Conservation (phyloP, 2,113 vertebrate species). For the Ariopsis seemanni region DNA sequence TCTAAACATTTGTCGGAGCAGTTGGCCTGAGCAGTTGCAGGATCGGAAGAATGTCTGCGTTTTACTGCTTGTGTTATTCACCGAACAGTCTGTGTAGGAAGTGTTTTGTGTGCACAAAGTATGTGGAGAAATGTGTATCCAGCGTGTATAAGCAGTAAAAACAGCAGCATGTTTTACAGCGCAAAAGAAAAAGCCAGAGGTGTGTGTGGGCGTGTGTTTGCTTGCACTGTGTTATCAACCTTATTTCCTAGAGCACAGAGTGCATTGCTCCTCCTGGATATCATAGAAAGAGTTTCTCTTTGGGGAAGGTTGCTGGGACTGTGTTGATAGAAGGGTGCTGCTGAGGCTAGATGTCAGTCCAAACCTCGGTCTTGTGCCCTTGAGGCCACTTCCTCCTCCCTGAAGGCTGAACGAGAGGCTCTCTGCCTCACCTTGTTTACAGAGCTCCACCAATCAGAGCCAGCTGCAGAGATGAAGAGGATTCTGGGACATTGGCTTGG, state of each 20-base stretch:
- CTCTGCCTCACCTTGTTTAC: constrained; percentile 29
- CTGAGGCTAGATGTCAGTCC: constrained; percentile 5
- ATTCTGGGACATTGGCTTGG: neutral
- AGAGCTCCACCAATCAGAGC: constrained; percentile 24
- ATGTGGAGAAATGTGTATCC: constrained; percentile 1
- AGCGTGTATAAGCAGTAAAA: neutral
- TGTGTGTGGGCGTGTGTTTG: neutral
- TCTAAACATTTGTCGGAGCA: neutral
- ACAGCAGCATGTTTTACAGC: neutral
- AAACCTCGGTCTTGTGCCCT: neutral
- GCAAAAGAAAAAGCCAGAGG: neutral
- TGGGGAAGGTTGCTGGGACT: neutral
- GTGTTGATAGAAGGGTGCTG: constrained; percentile 16
- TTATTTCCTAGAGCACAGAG: neutral
- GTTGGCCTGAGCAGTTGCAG: neutral
- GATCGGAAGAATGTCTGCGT: neutral
- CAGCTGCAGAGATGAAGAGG: constrained; percentile 8
- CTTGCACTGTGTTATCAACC: neutral
- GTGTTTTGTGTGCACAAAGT: neutral
- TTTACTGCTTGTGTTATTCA: neutral
- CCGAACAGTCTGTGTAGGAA: neutral
- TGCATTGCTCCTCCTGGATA: neutral
- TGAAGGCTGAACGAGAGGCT: neutral
- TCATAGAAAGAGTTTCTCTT: constrained; percentile 1
- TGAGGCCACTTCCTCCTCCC: neutral